Percentiles rank a stretch among this genome's conserved stretches.
phyloP scores from a whole-genome alignment of 2,113 vertebrate genomes.

The Ameiurus melas region DNA sequence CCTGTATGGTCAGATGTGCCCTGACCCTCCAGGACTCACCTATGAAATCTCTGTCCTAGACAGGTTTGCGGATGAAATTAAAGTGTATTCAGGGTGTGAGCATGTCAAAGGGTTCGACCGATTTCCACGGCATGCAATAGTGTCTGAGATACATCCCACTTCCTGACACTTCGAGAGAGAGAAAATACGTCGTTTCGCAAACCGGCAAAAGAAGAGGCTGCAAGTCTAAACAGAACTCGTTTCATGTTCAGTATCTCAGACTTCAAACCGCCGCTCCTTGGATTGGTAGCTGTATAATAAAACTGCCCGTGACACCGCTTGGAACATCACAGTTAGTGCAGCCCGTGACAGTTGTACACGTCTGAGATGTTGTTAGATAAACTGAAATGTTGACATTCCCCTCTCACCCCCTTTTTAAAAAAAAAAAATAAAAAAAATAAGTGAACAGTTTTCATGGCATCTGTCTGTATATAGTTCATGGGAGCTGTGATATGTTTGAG shows the following conservation, averaged over 20 bases:
- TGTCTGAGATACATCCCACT: not conserved
- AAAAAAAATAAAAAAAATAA: too few relatives aligned
- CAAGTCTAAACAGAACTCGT: not conserved
- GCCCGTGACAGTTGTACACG: not conserved
- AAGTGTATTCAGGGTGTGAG: too few relatives aligned
- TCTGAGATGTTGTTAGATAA: too few relatives aligned
- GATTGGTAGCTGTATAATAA: not conserved
- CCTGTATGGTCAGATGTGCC: not conserved
- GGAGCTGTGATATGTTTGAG: not conserved
- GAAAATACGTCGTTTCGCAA: not conserved
- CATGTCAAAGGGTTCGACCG: not conserved
- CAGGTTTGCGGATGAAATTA: not conserved
- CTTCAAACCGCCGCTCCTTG: not conserved
- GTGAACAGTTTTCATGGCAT: too few relatives aligned
- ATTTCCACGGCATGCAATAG: not conserved
- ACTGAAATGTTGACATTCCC: too few relatives aligned
- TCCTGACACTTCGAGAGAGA: not conserved
- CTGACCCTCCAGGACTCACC: too few relatives aligned
- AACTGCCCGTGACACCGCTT: not conserved
- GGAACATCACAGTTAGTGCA: not conserved
- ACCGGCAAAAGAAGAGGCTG: not conserved
- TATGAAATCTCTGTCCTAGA: not conserved
- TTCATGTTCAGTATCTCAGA: not conserved
- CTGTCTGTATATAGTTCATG: too few relatives aligned
- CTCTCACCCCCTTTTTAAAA: too few relatives aligned